Conservation (phyloP, 2,113 vertebrate species). For the Hyaena hyaena region DNA sequence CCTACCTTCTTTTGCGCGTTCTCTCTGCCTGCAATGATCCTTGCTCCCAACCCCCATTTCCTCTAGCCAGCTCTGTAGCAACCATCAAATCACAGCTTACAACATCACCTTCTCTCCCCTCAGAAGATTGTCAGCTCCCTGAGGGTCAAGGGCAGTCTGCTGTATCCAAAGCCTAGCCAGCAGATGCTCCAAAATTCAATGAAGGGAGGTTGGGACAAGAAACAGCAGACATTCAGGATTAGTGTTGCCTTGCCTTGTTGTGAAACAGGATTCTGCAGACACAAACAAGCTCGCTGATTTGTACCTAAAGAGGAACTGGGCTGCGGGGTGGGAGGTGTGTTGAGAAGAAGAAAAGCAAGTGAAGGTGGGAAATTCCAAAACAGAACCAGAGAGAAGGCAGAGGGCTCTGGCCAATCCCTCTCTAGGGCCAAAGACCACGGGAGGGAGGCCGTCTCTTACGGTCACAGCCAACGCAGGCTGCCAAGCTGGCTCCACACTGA, state of each 20-base stretch:
- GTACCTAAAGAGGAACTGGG: neutral
- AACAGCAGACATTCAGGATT: neutral
- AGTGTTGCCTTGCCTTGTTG: neutral
- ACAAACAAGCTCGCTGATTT: neutral
- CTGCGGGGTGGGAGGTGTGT: neutral
- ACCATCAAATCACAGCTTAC: neutral
- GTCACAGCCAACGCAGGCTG: neutral
- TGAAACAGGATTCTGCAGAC: neutral
- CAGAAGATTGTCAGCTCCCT: neutral
- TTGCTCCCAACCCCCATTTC: rapidly evolving
- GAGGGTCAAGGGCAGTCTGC: neutral
- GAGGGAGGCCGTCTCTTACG: neutral
- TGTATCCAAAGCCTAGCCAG: neutral
- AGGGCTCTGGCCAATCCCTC: neutral
- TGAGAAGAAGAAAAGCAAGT: neutral
- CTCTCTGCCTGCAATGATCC: neutral
- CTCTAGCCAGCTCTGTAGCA: neutral
- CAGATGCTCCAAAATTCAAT: neutral
- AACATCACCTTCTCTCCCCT: neutral
- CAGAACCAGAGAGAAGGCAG: neutral
- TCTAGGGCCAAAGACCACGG: neutral
- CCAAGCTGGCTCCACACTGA: no score
- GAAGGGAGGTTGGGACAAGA: neutral
- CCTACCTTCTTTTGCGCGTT: neutral
- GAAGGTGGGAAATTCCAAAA: neutral